Percentiles rank a stretch among this genome's conserved stretches.
These are phyloP conservation scores for Diprion similis DNA, from an alignment of 1,140 invertebrate genomes.

Conservation along the genomic window DNA sequence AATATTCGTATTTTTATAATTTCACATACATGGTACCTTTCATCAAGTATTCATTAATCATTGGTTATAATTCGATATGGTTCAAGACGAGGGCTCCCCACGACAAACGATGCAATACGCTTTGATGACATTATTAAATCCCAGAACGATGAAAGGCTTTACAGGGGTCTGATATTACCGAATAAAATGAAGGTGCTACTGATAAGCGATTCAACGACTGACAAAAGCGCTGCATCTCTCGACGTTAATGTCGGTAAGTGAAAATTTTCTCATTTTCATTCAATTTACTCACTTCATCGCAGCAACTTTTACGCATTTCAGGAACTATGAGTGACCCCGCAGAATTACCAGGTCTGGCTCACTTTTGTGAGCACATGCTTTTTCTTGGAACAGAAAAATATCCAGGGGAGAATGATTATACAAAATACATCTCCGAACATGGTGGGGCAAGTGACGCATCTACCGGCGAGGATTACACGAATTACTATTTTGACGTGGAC, in stretches of 20 bases:
- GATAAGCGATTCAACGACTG: slow-evolving; percentile 89
- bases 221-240: slow-evolving; percentile 92
- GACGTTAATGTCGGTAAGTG: slow-evolving; percentile 78
- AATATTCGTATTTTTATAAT: too few species aligned
- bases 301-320: slow-evolving; percentile 41
- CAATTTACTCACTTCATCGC: slow-evolving; percentile 5
- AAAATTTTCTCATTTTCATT: slow-evolving; percentile 12
- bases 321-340: slow-evolving; percentile 88
- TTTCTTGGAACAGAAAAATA: slow-evolving; percentile 95
- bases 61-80: too few species aligned
- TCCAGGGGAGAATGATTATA: slow-evolving; percentile 93
- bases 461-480: slow-evolving; percentile 89
- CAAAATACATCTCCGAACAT: slow-evolving; percentile 89
- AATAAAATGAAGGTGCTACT: slow-evolving; percentile 91
- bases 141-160: slow-evolving; percentile 77
- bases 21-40: too few species aligned
- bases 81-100: too few species aligned
- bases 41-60: too few species aligned
- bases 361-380: slow-evolving; percentile 98
- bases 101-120: slow-evolving; percentile 21
- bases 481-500: slow-evolving; percentile 94
- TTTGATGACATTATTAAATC: slow-evolving; percentile 79
- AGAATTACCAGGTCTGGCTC: slow-evolving; percentile 88
- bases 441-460: slow-evolving; percentile 89
- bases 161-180: slow-evolving; percentile 81